phyloP scores from a whole-genome alignment of 2,888 invertebrate genomes.

The Ephialtes manifestator region DNA sequence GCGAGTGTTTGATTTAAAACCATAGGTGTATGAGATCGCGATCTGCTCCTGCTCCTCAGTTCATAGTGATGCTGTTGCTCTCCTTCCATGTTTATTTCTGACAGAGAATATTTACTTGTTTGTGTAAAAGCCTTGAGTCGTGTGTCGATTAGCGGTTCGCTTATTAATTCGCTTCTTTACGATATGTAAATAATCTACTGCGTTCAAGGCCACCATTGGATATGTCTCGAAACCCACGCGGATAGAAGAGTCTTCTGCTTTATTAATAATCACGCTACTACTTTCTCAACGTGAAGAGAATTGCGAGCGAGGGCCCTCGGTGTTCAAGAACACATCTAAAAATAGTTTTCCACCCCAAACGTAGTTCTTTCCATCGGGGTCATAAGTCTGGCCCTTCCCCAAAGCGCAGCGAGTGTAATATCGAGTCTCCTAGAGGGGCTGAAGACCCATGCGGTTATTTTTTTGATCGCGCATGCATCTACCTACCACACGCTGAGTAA shows the following conservation, averaged over 20 bases:
- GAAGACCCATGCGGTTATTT: slow-evolving; percentile 50
- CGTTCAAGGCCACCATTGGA: slow-evolving; percentile 52
- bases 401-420: neutral
- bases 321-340: slow-evolving; percentile 67
- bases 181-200: slow-evolving; percentile 13
- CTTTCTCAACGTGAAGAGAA: slow-evolving; percentile 39
- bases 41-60: slow-evolving; percentile 82
- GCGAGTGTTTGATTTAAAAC: slow-evolving; percentile 68
- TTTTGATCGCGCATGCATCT: slow-evolving; percentile 19
- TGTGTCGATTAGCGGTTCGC: neutral
- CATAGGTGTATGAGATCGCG: slow-evolving; percentile 83
- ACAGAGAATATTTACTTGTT: neutral
- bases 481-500: slow-evolving; percentile 49
- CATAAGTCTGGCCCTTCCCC: slow-evolving; percentile 6
- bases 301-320: slow-evolving; percentile 33
- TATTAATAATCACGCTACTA: slow-evolving; percentile 15
- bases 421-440: neutral
- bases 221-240: neutral
- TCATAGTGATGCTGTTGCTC: slow-evolving; percentile 82
- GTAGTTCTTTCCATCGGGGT: slow-evolving; percentile 45
- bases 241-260: neutral
- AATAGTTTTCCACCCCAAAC: slow-evolving; percentile 70
- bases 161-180: slow-evolving; percentile 10
- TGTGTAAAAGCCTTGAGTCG: neutral
- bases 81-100: slow-evolving; percentile 77